Conservation (phyloP, 2,113 vertebrate species). For the Myodes glareolus region DNA sequence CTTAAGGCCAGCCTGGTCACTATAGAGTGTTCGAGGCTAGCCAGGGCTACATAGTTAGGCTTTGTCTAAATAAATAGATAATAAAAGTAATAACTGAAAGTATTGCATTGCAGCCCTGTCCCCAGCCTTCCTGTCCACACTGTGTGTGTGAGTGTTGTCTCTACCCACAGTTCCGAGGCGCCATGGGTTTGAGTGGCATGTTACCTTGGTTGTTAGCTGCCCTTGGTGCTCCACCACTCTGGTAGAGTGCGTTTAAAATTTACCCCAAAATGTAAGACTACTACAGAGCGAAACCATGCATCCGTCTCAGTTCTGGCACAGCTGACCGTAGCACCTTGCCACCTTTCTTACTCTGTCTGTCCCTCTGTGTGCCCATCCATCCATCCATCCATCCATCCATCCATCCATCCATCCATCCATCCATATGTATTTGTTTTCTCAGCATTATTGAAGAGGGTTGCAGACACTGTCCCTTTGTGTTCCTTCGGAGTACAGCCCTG, state of each 20-base stretch:
- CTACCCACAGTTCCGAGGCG: neutral
- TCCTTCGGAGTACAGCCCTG: neutral
- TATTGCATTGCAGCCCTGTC: neutral
- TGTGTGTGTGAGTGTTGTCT: too few species aligned
- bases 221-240: neutral
- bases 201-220: neutral
- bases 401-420: too few species aligned
- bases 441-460: neutral
- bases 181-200: neutral
- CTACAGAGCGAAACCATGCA: neutral
- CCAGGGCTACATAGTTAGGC: neutral
- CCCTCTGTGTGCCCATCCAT: too few species aligned
- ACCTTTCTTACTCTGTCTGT: neutral
- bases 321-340: neutral
- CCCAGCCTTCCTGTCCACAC: accelerated
- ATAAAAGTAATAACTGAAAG: neutral
- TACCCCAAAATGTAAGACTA: neutral
- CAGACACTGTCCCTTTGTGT: neutral
- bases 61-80: neutral
- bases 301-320: neutral
- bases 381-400: neutral
- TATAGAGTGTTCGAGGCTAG: neutral
- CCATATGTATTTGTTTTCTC: neutral
- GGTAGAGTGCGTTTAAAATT: constrained; percentile 27
- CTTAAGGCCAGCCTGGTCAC: neutral